These are phyloP conservation scores for Motacilla alba DNA, from an alignment of 2,113 vertebrate genomes.

Conservation along the genomic window DNA sequence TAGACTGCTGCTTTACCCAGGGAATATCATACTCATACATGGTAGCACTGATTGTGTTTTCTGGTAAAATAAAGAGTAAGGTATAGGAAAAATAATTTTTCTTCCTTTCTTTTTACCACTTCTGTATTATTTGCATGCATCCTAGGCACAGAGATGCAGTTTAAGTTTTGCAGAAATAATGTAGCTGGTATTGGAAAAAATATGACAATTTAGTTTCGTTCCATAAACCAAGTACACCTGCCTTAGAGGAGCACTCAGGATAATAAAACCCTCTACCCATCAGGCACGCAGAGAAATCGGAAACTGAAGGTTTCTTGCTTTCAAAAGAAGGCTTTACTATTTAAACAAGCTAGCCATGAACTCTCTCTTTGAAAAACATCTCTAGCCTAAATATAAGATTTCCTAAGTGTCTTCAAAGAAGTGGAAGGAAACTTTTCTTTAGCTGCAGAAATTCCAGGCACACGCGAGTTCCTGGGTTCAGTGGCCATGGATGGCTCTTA, in stretches of 20 bases:
- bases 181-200: background rate
- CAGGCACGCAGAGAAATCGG: background rate
- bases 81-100: slow-evolving; percentile 28
- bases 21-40: slow-evolving; percentile 40
- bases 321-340: background rate
- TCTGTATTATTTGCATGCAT: background rate
- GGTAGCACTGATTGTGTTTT: slow-evolving; percentile 57
- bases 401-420: background rate
- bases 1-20: slow-evolving; percentile 52
- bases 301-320: background rate
- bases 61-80: slow-evolving; percentile 50
- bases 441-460: background rate
- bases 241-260: slow-evolving; percentile 37
- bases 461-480: background rate
- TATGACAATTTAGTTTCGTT: slow-evolving; percentile 48
- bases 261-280: slow-evolving; percentile 19
- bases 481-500: fast-evolving
- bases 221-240: slow-evolving; percentile 19
- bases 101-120: slow-evolving; percentile 5
- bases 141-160: background rate
- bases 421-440: background rate
- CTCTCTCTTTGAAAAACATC: background rate
- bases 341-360: background rate
- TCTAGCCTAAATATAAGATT: background rate
- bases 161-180: background rate